A percentile compares a stretch with the other conserved stretches of the same genome.
These are phyloP conservation scores for Hassar affinis DNA, from an alignment of 2,113 vertebrate genomes.

Conservation along the genomic window DNA sequence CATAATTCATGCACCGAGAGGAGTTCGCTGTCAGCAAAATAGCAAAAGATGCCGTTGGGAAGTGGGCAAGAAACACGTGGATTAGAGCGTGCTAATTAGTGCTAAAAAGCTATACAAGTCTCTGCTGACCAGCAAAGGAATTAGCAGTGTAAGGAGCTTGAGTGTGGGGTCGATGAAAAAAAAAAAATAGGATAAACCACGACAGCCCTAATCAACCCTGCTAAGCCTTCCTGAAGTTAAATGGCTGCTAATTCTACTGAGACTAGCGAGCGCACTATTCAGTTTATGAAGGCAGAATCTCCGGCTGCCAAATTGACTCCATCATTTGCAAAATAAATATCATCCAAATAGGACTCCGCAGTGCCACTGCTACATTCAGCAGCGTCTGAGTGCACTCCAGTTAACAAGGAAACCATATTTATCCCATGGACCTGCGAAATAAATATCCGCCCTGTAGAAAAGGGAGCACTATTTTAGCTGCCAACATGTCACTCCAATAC, in stretches of 20 bases:
- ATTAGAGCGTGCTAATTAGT: constrained; percentile 17
- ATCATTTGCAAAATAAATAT: constrained; percentile 10
- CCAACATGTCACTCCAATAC: constrained; percentile 44
- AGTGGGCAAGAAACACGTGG: background rate
- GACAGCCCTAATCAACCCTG: background rate
- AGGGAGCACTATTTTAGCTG: constrained; percentile 51
- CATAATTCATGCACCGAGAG: constrained; percentile 64
- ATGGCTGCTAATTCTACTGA: background rate
- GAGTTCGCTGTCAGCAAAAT: constrained; percentile 58
- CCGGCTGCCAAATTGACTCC: background rate
- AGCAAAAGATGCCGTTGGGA: constrained; percentile 62
- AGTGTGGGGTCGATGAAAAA: background rate
- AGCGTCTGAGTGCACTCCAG: constrained; percentile 28
- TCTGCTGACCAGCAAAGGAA: constrained; percentile 6
- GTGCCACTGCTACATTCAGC: background rate
- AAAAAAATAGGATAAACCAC: background rate
- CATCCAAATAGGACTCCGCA: background rate
- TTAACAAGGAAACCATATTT: constrained; percentile 4
- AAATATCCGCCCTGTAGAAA: constrained; percentile 58
- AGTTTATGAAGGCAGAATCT: background rate
- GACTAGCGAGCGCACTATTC: background rate
- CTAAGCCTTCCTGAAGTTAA: background rate
- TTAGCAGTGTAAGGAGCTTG: constrained; percentile 19
- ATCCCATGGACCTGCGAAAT: constrained; percentile 52
- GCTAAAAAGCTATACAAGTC: constrained; percentile 16